Percentiles rank a stretch among this genome's conserved stretches.
Evolutionary conservation across 2,888 invertebrate genomes (phyloP).

Genomic region (Boloria selene): DNA sequence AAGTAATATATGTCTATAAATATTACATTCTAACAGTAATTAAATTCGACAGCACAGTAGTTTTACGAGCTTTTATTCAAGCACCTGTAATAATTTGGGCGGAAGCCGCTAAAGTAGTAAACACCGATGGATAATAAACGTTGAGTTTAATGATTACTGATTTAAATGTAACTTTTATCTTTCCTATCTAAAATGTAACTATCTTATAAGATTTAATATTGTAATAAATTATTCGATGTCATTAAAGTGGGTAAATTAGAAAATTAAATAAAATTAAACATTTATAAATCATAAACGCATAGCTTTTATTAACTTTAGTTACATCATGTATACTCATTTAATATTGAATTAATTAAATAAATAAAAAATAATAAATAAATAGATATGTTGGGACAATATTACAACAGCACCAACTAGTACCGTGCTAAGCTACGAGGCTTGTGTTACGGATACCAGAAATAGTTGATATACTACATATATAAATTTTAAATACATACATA

Average conservation of each 20-base stretch:
- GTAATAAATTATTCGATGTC: not conserved
- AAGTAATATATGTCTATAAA: conserved; percentile 9
- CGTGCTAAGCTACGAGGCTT: no score
- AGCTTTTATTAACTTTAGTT: no score
- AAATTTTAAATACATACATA: no score
- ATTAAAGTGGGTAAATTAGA: not conserved
- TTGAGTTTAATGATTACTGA: conserved; percentile 1
- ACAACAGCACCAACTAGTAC: no score
- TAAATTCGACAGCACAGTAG: conserved; percentile 21
- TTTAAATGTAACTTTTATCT: conserved; percentile 17
- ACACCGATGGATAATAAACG: conserved; percentile 8
- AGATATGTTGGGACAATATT: no score
- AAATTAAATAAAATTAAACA: no score
- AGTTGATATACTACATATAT: no score
- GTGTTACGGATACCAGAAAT: no score
- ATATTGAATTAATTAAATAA: no score
- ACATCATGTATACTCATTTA: no score
- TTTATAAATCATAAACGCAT: no score
- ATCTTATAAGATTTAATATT: not conserved
- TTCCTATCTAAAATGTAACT: conserved; percentile 6
- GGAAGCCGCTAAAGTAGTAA: conserved; percentile 20
- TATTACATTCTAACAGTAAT: conserved; percentile 10
- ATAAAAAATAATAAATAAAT: no score
- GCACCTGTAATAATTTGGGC: conserved; percentile 24
- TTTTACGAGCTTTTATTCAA: conserved; percentile 28